Base-by-base conservation (phyloP, 2,113 vertebrate species). In the Monopterus albus region DNA sequence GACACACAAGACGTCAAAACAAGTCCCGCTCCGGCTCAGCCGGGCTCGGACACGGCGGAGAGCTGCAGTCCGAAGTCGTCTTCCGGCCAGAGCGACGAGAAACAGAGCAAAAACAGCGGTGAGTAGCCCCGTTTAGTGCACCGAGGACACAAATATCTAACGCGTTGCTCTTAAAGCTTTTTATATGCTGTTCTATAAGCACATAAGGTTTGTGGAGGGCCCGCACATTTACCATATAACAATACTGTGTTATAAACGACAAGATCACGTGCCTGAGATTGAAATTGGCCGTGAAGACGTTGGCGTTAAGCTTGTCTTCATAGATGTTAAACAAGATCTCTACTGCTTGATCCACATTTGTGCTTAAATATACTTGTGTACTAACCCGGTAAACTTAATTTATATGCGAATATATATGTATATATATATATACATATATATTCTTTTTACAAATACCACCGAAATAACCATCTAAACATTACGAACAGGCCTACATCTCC, bases 151-250 rank as follows among this genome's bases (percentile, higher is more conserved):
- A 40, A 92, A 92, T 93, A 92, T 91, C 92, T 89, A 91, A 91
- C 92, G 92, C 94, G 93, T 92, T 91, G 94, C 96, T 96, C 94
- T 98, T 98, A 98, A 98, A 92, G 94, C 90, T 91, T 90, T 98
- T 99, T 99, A 98, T 98, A 96, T 96, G 96, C 96, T 96, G 95
- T 98, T 99, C 98, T 99, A 99, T 98, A 98, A 96, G 96, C 95
- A 94, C 95, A 95, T 93, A 94, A 96, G 95, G 95, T 98, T 99
- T 98, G 98, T 97, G 94, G 97, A 96, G 95, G 95, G 92, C 95
- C 95, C 94, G 95, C 94, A 96, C 94, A 96, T 97, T 96, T 96
- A 93, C 94, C 95, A 95, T 95, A 49, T 68, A 96, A 96, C 95
- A 96, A 96, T 98, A 98, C 95, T 96, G 95, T 95, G 93, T 96